Conservation (phyloP, 2,797 vertebrate species). For the Dromococcyx pavoninus region DNA sequence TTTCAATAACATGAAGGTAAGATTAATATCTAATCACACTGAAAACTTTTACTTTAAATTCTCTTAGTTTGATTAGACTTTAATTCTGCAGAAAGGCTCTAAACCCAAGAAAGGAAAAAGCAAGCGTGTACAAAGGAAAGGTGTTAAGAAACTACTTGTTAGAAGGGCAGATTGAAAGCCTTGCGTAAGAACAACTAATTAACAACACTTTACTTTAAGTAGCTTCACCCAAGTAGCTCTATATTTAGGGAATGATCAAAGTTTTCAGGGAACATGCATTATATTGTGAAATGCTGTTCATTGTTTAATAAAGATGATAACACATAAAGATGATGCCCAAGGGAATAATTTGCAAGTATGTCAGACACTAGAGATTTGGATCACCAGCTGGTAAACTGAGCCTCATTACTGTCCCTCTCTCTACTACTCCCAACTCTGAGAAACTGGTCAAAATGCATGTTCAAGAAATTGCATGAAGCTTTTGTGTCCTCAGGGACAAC, state of each 20-base stretch:
- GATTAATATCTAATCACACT: not conserved
- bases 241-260: not conserved
- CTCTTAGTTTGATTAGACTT: not conserved
- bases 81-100: not conserved
- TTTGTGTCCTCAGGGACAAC: not conserved
- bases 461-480: not conserved
- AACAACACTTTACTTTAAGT: not conserved
- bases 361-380: not conserved
- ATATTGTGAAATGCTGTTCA: not conserved
- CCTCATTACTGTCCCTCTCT: not conserved
- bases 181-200: not conserved
- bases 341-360: not conserved
- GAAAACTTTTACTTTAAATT: not conserved
- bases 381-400: not conserved
- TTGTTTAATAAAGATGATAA: not conserved
- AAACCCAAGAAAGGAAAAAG: not conserved
- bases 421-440: not conserved
- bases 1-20: not conserved
- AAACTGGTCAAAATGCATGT: not conserved
- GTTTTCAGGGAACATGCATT: not conserved
- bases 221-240: not conserved
- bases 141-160: not conserved
- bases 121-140: fast-evolving
- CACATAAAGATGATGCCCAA: not conserved
- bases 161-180: not conserved